Base-by-base conservation (phyloP, 2,888 invertebrate genomes). In the Drosophila cracens region DNA sequence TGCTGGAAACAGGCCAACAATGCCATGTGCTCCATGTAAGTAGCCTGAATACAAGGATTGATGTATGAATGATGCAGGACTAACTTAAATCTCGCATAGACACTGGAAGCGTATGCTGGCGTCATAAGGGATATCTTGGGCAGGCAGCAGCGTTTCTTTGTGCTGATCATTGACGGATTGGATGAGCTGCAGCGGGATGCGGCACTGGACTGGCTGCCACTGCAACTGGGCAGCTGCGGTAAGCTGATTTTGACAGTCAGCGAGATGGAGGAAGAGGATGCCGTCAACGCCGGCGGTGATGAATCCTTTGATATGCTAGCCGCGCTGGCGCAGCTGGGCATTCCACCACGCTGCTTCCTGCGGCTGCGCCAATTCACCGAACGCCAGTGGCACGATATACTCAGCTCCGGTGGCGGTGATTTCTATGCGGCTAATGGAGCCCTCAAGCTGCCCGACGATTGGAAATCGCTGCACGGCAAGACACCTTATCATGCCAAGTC, bases 141-240 rank as follows among this genome's bases (percentile, higher is more conserved):
- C 29, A 84, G 82, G 31, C 89, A 88, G 52, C 92, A 92, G 89
- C 94, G 95, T 78, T 94, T 95, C 54, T 93, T 96, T 69, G 94
- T 97, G 60, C 94, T 98, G 75, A 94, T 97, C 58, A 94, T 98
- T 79, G 97, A 97, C 90, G 97, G 97, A 0, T 94, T 97, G 51
- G 96, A 96, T 90, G 95, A 95, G 91, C 94, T 93, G 64, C 73
- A 91, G 51, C 70, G 79, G 18, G 90, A 90, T 56, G 80, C 81
- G 0, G 93, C 95, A 89, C 94, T 96, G 43, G 94, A 95, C 74
- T 98, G 98, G 98, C 94, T 98, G 79, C 97, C 97, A 8, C 94
- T 94, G 61, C 94, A 95, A 57, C 93, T 97, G 76, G 97, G 97
- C 6, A 94, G 95, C 63, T 95, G 96, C 90, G 95, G 96, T 59